Conservation (phyloP, 37 sponge, comb jelly and placozoan genomes). For the Dysidea cf. avara region DNA sequence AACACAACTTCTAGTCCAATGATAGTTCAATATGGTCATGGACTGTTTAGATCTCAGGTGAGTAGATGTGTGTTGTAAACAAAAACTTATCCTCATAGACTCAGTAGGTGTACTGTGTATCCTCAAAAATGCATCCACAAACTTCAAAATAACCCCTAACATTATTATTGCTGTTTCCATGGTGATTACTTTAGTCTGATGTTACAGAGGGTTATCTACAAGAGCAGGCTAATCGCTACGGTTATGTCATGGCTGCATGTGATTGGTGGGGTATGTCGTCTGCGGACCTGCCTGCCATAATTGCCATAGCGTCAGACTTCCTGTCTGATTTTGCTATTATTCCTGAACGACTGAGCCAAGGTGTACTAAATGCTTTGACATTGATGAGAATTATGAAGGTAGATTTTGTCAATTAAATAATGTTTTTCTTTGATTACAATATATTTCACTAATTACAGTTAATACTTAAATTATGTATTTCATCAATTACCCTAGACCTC, state of each 20-base stretch:
- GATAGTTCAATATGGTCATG: slow-evolving; percentile 75
- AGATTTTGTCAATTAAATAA: too few species aligned
- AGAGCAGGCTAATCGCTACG: slow-evolving; percentile 59
- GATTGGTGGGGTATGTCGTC: slow-evolving; percentile 78
- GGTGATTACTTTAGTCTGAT: slow-evolving; percentile 29
- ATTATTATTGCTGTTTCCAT: too few species aligned
- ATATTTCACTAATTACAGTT: too few species aligned
- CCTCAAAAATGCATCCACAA: too few species aligned
- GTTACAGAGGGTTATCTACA: slow-evolving; percentile 59
- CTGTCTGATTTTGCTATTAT: slow-evolving; percentile 49
- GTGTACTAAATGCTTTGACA: slow-evolving; percentile 62
- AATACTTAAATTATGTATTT: too few species aligned
- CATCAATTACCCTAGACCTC: too few species aligned
- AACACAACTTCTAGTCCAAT: not conserved
- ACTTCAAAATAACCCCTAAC: too few species aligned
- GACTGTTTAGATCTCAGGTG: slow-evolving; percentile 70
- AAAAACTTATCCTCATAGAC: not conserved
- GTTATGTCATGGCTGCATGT: slow-evolving; percentile 70
- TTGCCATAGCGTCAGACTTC: slow-evolving; percentile 20
- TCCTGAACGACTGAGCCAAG: slow-evolving; percentile 76
- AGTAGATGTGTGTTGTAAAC: slow-evolving; percentile 8
- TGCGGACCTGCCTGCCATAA: slow-evolving; percentile 49
- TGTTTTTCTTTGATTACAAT: too few species aligned
- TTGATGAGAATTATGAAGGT: slow-evolving; percentile 73
- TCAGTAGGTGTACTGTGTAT: not conserved